Conservation (phyloP, 2,888 invertebrate species). For the Cephus pulcher region DNA sequence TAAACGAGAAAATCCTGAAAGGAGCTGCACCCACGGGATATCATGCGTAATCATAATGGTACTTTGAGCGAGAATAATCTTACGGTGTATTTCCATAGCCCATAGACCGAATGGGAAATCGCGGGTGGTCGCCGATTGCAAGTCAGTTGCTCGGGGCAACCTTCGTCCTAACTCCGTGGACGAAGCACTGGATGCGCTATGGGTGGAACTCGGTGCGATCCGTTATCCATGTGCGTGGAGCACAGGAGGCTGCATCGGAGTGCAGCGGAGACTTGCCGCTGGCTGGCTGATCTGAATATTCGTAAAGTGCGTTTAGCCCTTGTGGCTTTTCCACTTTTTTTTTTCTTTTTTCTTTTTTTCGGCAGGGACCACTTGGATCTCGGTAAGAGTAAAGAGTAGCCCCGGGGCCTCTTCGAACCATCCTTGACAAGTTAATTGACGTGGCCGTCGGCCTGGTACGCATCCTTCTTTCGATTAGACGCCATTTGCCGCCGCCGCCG, state of each 20-base stretch:
- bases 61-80: neutral
- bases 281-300: neutral
- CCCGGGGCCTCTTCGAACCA: constrained; percentile 6
- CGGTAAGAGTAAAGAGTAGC: neutral
- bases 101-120: neutral
- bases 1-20: neutral
- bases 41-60: neutral
- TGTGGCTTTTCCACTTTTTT: neutral
- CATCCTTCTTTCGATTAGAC: constrained; percentile 20
- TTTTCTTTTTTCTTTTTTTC: neutral
- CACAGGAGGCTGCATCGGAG: no score
- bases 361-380: neutral
- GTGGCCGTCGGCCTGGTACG: constrained; percentile 12
- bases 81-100: neutral
- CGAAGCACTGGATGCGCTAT: neutral
- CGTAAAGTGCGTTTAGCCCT: neutral
- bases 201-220: neutral
- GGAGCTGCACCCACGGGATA: neutral
- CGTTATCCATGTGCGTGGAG: neutral
- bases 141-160: neutral
- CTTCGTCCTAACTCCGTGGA: neutral
- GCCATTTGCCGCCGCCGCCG: constrained; percentile 7
- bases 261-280: neutral
- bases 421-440: constrained; percentile 20
- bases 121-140: neutral